A percentile compares a stretch with the other conserved stretches of the same genome.
phyloP scores from a whole-genome alignment of 2,888 invertebrate genomes.

The Chelonus formosanus region DNA sequence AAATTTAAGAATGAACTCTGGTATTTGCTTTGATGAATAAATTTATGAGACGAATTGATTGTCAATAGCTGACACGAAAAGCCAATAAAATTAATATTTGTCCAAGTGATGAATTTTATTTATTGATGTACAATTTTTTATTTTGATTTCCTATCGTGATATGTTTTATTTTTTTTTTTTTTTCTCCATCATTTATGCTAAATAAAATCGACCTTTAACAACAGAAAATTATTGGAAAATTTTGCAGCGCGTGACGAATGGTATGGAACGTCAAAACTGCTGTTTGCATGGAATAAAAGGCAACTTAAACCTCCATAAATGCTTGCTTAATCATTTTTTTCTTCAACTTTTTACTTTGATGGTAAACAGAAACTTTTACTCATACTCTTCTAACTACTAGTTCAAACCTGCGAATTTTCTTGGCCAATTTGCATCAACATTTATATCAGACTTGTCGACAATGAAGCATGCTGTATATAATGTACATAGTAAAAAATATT shows the following conservation, averaged over 20 bases:
- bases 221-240: constrained; percentile 12
- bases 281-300: constrained; percentile 17
- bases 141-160: background rate
- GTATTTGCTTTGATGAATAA: constrained; percentile 22
- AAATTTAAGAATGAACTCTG: constrained; percentile 22
- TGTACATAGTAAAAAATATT: background rate
- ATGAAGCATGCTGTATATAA: too few species aligned
- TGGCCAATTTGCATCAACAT: constrained; percentile 23
- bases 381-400: too few species aligned
- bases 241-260: constrained; percentile 21
- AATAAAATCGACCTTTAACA: background rate
- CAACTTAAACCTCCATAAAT: constrained; percentile 21
- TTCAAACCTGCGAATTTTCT: constrained; percentile 19
- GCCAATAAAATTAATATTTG: too few species aligned
- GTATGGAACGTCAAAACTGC: constrained; percentile 21
- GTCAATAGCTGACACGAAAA: too few species aligned
- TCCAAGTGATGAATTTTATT: background rate
- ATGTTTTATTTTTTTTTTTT: background rate
- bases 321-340: constrained; percentile 3
- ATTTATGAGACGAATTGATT: background rate
- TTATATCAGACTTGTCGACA: background rate
- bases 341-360: background rate
- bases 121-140: background rate
- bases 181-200: background rate
- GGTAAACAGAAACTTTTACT: too few species aligned